Base-by-base conservation (phyloP, 1,140 invertebrate species). In the Heliconius himera region DNA sequence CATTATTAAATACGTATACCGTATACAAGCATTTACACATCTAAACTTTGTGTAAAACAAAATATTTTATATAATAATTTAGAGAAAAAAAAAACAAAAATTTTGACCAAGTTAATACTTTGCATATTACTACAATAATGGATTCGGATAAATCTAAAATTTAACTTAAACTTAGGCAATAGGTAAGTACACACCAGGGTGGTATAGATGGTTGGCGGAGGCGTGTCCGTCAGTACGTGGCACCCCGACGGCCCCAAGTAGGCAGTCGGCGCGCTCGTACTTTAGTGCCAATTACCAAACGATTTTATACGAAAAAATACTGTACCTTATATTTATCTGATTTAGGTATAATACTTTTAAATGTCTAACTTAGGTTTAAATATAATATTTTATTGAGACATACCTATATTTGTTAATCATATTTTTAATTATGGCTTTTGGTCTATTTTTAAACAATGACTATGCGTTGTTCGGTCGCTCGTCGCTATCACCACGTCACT, bases 241-340 rank as follows among this genome's bases (percentile, higher is more conserved):
- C 87, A 91, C 90, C 90, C 90, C 83, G 54, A 89, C 87, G 90
- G 91, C 91, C 91, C 89, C 91, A 81, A 86, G 84, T 84, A 88
- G 86, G 83, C 85, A 87, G 86, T 79, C 84, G 77, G 79, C 87
- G 77, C 81, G 82, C 83, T 78, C 85, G 78, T 83, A 72, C 81
- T 78, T 73, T 83, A 79, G 70, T 85, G 79, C 82, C 85, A 85
- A 87, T 85, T 86, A 83, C 81, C 76, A 81, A 83, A 83, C 81
- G 81, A 80, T 80, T 82, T 83, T 29, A 29, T 26, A 26, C 26
- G 81, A 80, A 85, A 82, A 85, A 86, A 81, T 77, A 80, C 41
- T 46, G 16, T 81, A 75, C 78, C 41, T 81, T 76, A 78, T 76
- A 76, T 78, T 41, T 78, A 75, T 73, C 66, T 73, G 20, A 56